Evolutionary conservation across 2,888 invertebrate genomes (phyloP).

Genomic region (Parnassius apollo): DNA sequence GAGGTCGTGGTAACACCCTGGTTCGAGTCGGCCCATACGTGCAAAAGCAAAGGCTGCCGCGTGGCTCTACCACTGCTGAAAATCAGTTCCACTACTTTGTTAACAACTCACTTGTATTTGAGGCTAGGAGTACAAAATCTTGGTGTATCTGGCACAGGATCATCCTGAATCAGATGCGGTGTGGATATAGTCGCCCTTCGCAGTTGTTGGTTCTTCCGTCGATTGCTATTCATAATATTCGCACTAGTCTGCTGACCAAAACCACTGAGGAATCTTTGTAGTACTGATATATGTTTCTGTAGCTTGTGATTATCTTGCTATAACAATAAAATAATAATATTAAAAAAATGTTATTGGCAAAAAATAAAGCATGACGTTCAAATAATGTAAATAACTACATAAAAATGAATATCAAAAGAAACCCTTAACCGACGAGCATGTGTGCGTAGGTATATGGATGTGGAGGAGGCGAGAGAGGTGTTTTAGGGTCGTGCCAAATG

Average conservation of each 20-base stretch:
- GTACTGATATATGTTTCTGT: constrained; percentile 54
- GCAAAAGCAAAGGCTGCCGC: too few species aligned
- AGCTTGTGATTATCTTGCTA: constrained; percentile 62
- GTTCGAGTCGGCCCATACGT: too few species aligned
- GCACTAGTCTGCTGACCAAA: constrained; percentile 49
- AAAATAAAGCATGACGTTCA: too few species aligned
- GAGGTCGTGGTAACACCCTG: too few species aligned
- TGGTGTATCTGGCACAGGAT: constrained; percentile 39
- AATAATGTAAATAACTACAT: too few species aligned
- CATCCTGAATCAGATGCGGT: constrained; percentile 47
- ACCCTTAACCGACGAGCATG: too few species aligned
- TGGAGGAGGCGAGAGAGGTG: too few species aligned
- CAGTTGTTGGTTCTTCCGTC: constrained; percentile 50
- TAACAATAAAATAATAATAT: constrained; percentile 26
- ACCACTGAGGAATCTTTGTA: constrained; percentile 60
- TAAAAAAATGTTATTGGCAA: too few species aligned
- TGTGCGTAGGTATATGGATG: too few species aligned
- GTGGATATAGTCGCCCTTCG: constrained; percentile 64
- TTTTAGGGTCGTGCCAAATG: too few species aligned
- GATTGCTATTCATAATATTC: constrained; percentile 45
- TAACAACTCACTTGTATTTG: constrained; percentile 62
- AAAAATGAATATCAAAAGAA: too few species aligned
- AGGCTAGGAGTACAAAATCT: constrained; percentile 64
- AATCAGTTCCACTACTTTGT: neutral
- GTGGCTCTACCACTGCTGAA: too few species aligned